Base-by-base conservation (phyloP, 2,888 invertebrate genomes). In the Leucophora obtusa region DNA sequence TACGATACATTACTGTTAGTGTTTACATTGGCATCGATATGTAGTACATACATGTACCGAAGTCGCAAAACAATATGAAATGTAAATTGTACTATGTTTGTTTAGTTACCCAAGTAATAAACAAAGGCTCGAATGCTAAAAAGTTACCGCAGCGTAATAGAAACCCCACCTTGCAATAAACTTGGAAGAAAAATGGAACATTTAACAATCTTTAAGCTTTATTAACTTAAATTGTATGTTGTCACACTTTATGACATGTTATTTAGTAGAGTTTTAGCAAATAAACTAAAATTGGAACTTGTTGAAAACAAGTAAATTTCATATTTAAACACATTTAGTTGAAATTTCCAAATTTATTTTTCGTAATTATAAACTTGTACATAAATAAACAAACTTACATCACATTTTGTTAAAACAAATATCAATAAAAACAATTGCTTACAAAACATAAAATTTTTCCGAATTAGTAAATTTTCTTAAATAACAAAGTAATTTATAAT, bases 11-110 rank as follows among this genome's bases (percentile, higher is more conserved):
- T 21, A 43, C 9, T 47, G 24, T 47, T 6, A 47, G n/a, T 59
- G 38, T 43, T 60, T 59, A 14, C 18, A 18, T 59, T 35, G 7
- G 11, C 38, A 59, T 38, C 59, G 38, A 59, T 38, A n/a, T n/a
- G n/a, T n/a, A n/a, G n/a, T n/a, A n/a, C n/a, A n/a, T n/a, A 17
- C 17, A 59, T 59, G 14, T 1, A 28, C 18, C 6, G 18, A 15
- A 15, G 28, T 9, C 59, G 18, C 18, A 14, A 17, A 35, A 59
- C 18, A 35, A 59, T 18, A 18, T 7, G 18, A 18, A 59, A 59
- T 14, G 9, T 17, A 38, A 38, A 38, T 59, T 59, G 9, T 28
- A 15, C 10, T 47, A 14, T 62, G 47, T 47, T 24, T n/a, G n/a
- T n/a, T n/a, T n/a, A n/a, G n/a, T n/a, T 24, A 15, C 47, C n/a